Percentiles rank a stretch among this genome's conserved stretches.
Evolutionary conservation across 2,888 invertebrate species (phyloP).

Genomic region (Bellardia pandia): DNA sequence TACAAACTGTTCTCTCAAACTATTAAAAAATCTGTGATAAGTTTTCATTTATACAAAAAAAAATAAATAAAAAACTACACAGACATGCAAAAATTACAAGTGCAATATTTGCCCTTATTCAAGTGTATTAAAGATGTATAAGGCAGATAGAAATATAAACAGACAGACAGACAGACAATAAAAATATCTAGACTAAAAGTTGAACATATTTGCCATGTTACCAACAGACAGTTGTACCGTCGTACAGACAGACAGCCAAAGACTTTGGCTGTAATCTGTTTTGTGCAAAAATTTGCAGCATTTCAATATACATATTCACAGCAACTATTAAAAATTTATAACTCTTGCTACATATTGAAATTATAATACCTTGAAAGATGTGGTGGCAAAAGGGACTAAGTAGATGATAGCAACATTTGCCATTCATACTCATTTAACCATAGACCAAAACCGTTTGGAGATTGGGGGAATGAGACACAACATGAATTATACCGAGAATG

Average conservation of each 20-base stretch:
- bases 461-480: no score
- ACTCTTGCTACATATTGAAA: conserved; percentile 3
- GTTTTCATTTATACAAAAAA: conserved; percentile 23
- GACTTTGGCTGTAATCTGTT: conserved; percentile 58
- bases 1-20: conserved; percentile 42
- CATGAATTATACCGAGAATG: no score
- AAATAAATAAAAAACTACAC: not conserved
- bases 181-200: conserved; percentile 47
- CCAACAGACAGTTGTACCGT: conserved; percentile 9
- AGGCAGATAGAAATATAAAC: conserved; percentile 3
- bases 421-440: no score
- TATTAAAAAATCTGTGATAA: conserved; percentile 53
- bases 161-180: conserved; percentile 27
- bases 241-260: not conserved
- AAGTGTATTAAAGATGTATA: conserved; percentile 44
- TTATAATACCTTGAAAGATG: not conserved
- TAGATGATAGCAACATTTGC: not conserved
- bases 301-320: conserved; percentile 52
- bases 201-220: conserved; percentile 31
- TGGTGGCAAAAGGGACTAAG: not conserved
- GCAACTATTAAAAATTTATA: conserved; percentile 55
- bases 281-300: conserved; percentile 65
- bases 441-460: no score
- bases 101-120: conserved; percentile 48
- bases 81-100: conserved; percentile 42